Conservation (phyloP, 1,140 invertebrate species). For the Musca domestica region DNA sequence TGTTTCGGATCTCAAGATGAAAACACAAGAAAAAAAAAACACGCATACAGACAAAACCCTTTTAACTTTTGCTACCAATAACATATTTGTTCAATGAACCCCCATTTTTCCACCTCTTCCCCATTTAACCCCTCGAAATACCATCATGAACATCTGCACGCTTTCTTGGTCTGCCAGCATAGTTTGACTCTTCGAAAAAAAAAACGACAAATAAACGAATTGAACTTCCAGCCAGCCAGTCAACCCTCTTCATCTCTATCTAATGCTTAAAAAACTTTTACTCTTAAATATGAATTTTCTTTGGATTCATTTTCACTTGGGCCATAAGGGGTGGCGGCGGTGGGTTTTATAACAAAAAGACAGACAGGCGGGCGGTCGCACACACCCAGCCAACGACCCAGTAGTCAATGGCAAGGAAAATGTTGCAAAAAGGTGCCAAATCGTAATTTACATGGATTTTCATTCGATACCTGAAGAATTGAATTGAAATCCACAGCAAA, state of each 20-base stretch:
- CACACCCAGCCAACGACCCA: no score
- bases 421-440: slow-evolving; percentile 47
- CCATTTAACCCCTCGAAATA: background rate
- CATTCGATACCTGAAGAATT: slow-evolving; percentile 53
- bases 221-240: no score
- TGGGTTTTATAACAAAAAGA: no score
- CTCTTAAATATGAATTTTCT: slow-evolving; percentile 11
- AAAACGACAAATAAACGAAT: no score
- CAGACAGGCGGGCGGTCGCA: no score
- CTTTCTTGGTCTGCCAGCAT: background rate
- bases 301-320: slow-evolving; percentile 18
- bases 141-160: background rate
- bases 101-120: background rate
- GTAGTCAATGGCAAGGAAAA: background rate
- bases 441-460: slow-evolving; percentile 55
- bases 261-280: slow-evolving; percentile 14
- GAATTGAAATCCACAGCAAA: slow-evolving; percentile 55
- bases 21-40: background rate
- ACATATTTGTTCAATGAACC: background rate
- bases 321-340: no score
- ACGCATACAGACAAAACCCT: background rate
- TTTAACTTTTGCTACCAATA: background rate
- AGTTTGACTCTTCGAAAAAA: background rate
- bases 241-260: background rate
- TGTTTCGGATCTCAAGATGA: background rate